These are phyloP conservation scores for Magallana angulata DNA, from an alignment of 1,140 invertebrate genomes.

Conservation along the genomic window DNA sequence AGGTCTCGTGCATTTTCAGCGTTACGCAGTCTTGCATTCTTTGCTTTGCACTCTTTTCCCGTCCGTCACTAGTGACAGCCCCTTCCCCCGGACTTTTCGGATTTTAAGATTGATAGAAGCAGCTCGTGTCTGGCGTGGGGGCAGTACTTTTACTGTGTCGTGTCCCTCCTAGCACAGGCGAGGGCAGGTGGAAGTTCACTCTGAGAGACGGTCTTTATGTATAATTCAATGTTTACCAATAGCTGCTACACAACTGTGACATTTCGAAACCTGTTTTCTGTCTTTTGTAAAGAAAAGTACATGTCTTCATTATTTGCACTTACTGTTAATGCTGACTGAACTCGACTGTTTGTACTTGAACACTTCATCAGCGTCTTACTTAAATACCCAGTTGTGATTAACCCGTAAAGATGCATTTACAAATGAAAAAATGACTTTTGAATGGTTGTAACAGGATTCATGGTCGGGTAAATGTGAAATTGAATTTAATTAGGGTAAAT, in stretches of 20 bases:
- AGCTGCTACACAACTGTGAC: neutral
- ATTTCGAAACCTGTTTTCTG: neutral
- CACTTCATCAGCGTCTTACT: too few species aligned
- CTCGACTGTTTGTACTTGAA: too few species aligned
- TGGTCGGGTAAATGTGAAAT: too few species aligned
- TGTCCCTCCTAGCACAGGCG: neutral
- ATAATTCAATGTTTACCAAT: conserved; percentile 26
- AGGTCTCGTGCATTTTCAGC: conserved; percentile 2
- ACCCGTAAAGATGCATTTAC: too few species aligned
- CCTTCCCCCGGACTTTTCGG: neutral
- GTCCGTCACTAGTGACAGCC: neutral
- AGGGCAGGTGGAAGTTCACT: conserved; percentile 22
- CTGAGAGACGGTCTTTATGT: neutral
- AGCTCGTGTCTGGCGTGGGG: neutral
- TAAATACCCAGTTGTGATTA: too few species aligned
- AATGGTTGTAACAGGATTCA: too few species aligned
- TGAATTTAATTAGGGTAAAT: too few species aligned
- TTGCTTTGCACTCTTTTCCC: neutral
- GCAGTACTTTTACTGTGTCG: neutral
- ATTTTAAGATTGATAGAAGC: conserved; percentile 16
- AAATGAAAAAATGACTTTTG: too few species aligned
- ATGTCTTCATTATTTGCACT: neutral
- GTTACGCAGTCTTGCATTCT: neutral
- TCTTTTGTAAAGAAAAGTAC: conserved; percentile 7
- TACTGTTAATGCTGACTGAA: neutral